These are phyloP conservation scores for Malthinus seriepunctatus DNA, from an alignment of 2,888 invertebrate genomes.

Conservation along the genomic window DNA sequence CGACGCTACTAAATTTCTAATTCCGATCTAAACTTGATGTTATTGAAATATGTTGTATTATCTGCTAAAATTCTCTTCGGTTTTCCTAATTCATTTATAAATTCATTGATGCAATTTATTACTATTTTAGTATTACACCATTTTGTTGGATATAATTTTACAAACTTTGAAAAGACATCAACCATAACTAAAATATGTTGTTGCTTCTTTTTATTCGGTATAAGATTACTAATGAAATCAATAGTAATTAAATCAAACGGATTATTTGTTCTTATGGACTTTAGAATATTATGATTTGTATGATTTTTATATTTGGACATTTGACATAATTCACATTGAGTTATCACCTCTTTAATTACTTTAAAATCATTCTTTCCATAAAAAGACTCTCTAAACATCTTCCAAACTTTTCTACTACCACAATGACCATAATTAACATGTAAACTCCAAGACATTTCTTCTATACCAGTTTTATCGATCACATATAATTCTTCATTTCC, in stretches of 20 bases:
- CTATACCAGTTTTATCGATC: not conserved
- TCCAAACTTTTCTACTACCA: conserved; percentile 1
- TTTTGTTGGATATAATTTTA: not conserved
- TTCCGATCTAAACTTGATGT: no score
- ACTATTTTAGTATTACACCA: not conserved
- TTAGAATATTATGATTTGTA: not conserved
- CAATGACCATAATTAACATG: conserved; percentile 6
- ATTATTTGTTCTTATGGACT: not conserved
- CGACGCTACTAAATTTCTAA: no score
- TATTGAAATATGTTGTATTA: conserved; percentile 7
- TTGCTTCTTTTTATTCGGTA: not conserved
- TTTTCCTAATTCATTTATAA: not conserved
- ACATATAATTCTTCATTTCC: conserved; percentile 1
- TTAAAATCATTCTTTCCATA: not conserved
- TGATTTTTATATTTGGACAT: conserved; percentile 4
- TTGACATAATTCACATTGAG: conserved; percentile 6
- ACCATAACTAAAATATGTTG: not conserved
- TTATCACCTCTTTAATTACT: not conserved
- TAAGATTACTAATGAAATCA: conserved; percentile 2
- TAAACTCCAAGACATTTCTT: not conserved
- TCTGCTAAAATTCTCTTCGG: not conserved
- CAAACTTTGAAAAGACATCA: not conserved
- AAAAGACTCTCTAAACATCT: not conserved
- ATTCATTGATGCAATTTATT: not conserved
- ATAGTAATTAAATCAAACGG: conserved; percentile 1